Base-by-base conservation (phyloP, 2,888 invertebrate genomes). In the Watsonalla binaria region DNA sequence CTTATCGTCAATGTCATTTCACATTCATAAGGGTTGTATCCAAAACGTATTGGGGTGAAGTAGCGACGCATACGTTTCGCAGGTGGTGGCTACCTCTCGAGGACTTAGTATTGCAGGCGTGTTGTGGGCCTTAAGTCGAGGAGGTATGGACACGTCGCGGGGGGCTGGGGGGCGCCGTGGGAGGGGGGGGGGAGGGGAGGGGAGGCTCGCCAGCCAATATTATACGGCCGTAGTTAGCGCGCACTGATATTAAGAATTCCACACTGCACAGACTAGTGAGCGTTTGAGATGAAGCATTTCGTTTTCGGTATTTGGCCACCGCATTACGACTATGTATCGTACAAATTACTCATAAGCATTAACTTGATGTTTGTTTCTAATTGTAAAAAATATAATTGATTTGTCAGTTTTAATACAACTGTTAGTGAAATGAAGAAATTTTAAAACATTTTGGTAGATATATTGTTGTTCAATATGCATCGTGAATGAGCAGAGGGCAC, bases 231-330 rank as follows among this genome's bases (percentile, higher is more conserved):
- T 89, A 90, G 89, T 90, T 90, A 90, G 89, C 89, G 84, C 84
- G 85, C 89, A 85, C 86, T 86, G 88, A 90, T 90, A 89, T 89
- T 90, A 90, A 89, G 90, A 88, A 90, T 90, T 90, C 89, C 90
- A 78, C 77, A 67, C 61, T 14, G 58, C 67, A 74, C 72, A 86
- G 86, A 78, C 72, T 66, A 81, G 42, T 33, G 11, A 71, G 61
- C 54, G 53, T 45, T 9, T 51, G 34, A 49, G 53, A 55, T 60
- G 47, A 59, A 66, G 69, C 7, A 42, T 42, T 42, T 42, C 11
- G 24, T 24, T 24, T 24, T 24, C 24, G 24, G 24, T 24, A 24
- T 24, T 24, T 24, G 24, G 24, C 24, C 24, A 24, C 24, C 4
- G 24, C 24, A 24, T 4, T 4, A 24, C 24, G 24, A 24, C 24